Evolutionary conservation across 2,113 vertebrate species (phyloP), one percentile per base, ranked within the genome.

Genomic region (Coptodon bakossiorum): DNA sequence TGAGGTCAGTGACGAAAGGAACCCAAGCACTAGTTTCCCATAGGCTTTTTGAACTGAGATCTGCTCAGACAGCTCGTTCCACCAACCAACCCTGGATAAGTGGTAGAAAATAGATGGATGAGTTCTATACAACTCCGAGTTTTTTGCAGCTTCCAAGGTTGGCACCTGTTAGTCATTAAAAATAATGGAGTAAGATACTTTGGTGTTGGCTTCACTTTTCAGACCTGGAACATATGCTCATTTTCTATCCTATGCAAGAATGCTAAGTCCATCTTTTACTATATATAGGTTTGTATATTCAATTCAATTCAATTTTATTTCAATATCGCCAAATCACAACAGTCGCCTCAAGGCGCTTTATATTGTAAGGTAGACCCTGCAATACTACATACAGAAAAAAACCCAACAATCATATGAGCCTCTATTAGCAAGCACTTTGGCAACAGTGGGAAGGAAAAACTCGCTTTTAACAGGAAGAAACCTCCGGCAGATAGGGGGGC

Each of bases 331-430:
- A 36, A 63, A 63, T 63, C 17, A 36, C 31, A 36, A 36, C 59
- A 63, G 31, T 63, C 9, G 0, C 6, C 16, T 63, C 31, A 11
- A 11, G 31, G 6, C 0, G 0, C 59, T 63, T 63, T 63, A 63
- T 36, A 36, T 63, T 63, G 31, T 63, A 63, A 36, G 59, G 0
- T 63, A 63, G 17, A 63, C 31, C 29, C 29, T 36, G 36, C 59
- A 1, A 63, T 63, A 7, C 9, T 63, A 63, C 29, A 1, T 36
- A 36, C 31, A 63, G 59, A 63, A 4, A 63, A 63, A 63, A 63
- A 36, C 17, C 31, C 59, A n/a, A 63, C 59, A n/a, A n/a, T 36
- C 59, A 36, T 36, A 63, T 36, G 31, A n/a, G 2, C 31, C 9
- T 3, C 29, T 63, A 63, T 63, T 0, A 36, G 59, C 31, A 63